These are phyloP conservation scores for Vollenhovia emeryi DNA, from an alignment of 1,140 invertebrate genomes.

Conservation along the genomic window DNA sequence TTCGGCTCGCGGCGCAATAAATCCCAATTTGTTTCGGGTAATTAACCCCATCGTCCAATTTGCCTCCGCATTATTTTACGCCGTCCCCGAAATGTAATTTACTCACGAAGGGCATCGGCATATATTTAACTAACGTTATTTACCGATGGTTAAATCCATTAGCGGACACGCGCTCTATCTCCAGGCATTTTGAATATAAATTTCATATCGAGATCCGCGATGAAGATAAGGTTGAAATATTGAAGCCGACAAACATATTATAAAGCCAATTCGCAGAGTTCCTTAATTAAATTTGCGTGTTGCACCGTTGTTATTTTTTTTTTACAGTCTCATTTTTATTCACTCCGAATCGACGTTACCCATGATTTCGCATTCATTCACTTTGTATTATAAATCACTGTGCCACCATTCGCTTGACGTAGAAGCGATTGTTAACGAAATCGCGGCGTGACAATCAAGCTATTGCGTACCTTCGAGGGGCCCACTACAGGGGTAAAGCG, in stretches of 20 bases:
- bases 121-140: slow-evolving; percentile 10
- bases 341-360: not conserved
- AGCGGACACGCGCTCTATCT: not conserved
- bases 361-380: not conserved
- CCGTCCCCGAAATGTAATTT: not conserved
- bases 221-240: not conserved
- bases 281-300: slow-evolving; percentile 8
- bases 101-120: not conserved
- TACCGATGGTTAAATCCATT: not conserved
- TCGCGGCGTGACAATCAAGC: slow-evolving; percentile 44
- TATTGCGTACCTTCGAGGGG: slow-evolving; percentile 1
- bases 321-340: not conserved
- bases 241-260: not conserved
- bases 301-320: not conserved
- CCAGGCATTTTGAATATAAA: not conserved
- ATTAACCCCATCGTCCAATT: slow-evolving; percentile 15
- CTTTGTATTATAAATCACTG: slow-evolving; percentile 21
- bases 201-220: not conserved
- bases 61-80: slow-evolving; percentile 13
- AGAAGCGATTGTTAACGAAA: slow-evolving; percentile 37
- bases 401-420: not conserved
- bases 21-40: slow-evolving; percentile 1
- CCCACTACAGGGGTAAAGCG: slow-evolving; percentile 26
- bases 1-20: not conserved
- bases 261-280: not conserved